Percentiles rank a stretch among this genome's conserved stretches.
Evolutionary conservation across 1,140 invertebrate genomes (phyloP).

Genomic region (Philopotamus ludificatus): DNA sequence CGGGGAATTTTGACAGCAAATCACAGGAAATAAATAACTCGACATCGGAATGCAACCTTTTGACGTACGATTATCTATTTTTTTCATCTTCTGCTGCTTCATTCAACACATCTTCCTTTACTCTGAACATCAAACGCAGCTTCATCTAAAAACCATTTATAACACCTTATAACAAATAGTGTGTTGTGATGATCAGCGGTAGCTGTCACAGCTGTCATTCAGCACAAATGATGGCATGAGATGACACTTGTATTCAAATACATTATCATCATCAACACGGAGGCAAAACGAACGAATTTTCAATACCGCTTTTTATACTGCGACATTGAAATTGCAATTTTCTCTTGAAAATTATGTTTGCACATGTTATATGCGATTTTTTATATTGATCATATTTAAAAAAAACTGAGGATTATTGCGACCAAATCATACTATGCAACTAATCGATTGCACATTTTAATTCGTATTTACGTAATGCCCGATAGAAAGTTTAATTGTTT

Average conservation of each 20-base stretch:
- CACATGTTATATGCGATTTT: no score
- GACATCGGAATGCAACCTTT: background rate
- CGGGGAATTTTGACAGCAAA: background rate
- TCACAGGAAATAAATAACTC: background rate
- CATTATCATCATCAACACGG: background rate
- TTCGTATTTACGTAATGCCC: no score
- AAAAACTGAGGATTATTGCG: no score
- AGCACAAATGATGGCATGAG: background rate
- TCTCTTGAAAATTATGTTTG: background rate
- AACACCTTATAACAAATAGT: background rate
- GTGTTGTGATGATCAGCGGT: constrained; percentile 1
- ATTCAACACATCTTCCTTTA: background rate
- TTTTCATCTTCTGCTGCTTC: background rate
- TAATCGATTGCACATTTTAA: no score
- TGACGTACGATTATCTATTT: background rate
- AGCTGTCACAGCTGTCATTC: background rate
- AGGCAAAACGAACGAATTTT: background rate
- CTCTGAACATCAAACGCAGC: background rate
- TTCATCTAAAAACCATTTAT: constrained; percentile 10
- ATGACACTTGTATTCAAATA: constrained; percentile 3
- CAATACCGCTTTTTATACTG: background rate
- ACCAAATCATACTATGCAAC: no score
- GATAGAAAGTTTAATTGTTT: no score
- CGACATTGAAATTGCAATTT: background rate
- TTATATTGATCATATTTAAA: no score